Evolutionary conservation across 1,140 invertebrate species (phyloP).

Genomic region (Cephus cinctus): DNA sequence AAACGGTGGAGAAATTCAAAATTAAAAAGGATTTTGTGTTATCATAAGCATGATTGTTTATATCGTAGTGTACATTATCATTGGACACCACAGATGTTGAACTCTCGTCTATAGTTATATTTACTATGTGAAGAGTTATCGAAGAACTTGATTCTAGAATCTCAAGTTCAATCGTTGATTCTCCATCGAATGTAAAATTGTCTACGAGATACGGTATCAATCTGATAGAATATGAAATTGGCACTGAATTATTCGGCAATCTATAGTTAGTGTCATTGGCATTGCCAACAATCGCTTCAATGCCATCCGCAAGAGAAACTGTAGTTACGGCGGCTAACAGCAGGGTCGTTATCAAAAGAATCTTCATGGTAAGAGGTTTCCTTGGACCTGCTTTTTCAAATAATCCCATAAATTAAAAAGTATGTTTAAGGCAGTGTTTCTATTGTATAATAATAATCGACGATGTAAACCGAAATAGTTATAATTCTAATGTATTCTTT

Average conservation of each 20-base stretch:
- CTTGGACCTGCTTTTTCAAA: neutral
- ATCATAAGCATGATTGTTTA: slow-evolving; percentile 1
- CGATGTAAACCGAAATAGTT: no score
- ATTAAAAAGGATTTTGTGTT: neutral
- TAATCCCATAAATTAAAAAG: neutral
- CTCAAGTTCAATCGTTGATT: slow-evolving; percentile 54
- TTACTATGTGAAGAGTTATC: slow-evolving; percentile 28
- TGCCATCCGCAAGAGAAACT: no score
- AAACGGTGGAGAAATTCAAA: neutral
- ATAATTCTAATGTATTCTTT: no score
- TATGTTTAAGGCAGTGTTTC: neutral
- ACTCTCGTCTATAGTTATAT: slow-evolving; percentile 3
- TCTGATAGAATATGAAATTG: slow-evolving; percentile 65
- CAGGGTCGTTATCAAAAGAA: no score
- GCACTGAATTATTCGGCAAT: slow-evolving; percentile 60
- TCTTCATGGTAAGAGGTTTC: no score
- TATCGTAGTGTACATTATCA: neutral
- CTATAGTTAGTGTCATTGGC: slow-evolving; percentile 46
- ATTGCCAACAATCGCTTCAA: no score
- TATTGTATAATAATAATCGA: neutral
- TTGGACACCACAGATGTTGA: neutral
- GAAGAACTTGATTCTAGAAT: neutral
- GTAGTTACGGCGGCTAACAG: no score
- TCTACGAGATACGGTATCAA: slow-evolving; percentile 62
- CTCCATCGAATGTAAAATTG: slow-evolving; percentile 57